Base-by-base conservation (phyloP, 2,888 invertebrate species). In the Torymus aiolomorphi region DNA sequence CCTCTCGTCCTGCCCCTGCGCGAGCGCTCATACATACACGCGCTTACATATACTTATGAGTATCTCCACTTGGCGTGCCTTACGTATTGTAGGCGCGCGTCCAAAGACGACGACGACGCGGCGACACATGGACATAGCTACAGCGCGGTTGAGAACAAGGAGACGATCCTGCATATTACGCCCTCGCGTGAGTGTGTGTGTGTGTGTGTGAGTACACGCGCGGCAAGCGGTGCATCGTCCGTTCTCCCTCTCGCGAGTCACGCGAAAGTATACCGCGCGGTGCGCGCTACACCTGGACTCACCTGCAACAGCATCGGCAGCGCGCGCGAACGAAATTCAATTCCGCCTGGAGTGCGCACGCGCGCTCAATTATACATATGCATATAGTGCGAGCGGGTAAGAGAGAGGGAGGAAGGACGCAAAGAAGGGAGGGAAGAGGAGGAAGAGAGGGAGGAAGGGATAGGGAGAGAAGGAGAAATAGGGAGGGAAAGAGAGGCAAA, bases 361-460 rank as follows among this genome's bases (percentile, higher is more conserved):
- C 80, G 75, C 72, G 77, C 72, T 63, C 78, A 82, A 77, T 74
- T 80, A 82, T 77, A 82, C 67, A 74, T 77, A 71, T 74, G 65
- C 52, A 67, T 51, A 54, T 31, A 73, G 76, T 80, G 74, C 63
- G 31, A n/a, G 16, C 3, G n/a, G 13, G 13, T 12, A 18, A 52
- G 54, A 42, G 51, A 11, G 73, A 77, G 81, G 73, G 62, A 77
- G 81, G 79, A 82, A 83, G 80, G 84, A 84, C 82, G 76, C 49
- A 76, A 75, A 71, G 79, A 82, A 82, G 80, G 75, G 74, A 82
- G 72, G 82, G 82, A 83, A 83, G 57, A 76, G 65, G 31, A 62
- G 20, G 10, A 16, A 62, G 54, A 73, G 56, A 42, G 79, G 52
- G 31, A 57, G 52, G 76, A 63, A 79, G 72, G 81, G 83, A 80